phyloP scores from a whole-genome alignment of 2,797 vertebrate species.

The Typhlichthys eigenmanni region DNA sequence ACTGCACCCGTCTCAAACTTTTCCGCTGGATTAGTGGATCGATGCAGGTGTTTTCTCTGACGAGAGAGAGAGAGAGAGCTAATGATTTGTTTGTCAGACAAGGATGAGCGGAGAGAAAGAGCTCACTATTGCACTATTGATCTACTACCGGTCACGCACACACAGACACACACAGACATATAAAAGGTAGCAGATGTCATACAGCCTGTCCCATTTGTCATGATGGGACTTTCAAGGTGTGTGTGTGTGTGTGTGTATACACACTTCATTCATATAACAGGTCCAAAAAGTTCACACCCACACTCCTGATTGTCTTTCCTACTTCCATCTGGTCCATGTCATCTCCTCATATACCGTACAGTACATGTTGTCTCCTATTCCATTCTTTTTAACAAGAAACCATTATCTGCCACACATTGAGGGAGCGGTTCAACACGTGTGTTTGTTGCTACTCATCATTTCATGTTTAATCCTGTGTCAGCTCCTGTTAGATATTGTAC shows the following conservation, averaged over 20 bases:
- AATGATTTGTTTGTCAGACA: slow-evolving; percentile 13
- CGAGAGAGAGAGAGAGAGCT: neutral
- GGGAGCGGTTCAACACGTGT: neutral
- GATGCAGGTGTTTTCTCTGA: no score
- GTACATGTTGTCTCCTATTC: neutral
- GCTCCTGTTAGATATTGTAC: no score
- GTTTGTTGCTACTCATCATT: no score
- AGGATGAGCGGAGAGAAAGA: neutral
- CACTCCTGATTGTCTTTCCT: neutral
- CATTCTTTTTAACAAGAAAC: no score
- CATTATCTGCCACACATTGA: neutral
- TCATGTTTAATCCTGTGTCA: no score
- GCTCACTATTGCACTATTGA: slow-evolving; percentile 8
- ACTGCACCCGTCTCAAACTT: neutral
- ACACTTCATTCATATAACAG: neutral
- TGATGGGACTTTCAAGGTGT: slow-evolving; percentile 1
- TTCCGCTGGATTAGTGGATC: neutral
- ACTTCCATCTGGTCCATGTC: neutral
- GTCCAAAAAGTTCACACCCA: neutral
- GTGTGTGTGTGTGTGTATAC: slow-evolving; percentile 4
- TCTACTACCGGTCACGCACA: neutral
- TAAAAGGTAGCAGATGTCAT: slow-evolving; percentile 1
- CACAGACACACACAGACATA: slow-evolving; percentile 1
- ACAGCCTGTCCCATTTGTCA: slow-evolving; percentile 6
- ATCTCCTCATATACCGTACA: neutral